A percentile compares a stretch with the other conserved stretches of the same genome.
Evolutionary conservation across 2,797 vertebrate species (phyloP).

Genomic region (Intellagama lesueurii): DNA sequence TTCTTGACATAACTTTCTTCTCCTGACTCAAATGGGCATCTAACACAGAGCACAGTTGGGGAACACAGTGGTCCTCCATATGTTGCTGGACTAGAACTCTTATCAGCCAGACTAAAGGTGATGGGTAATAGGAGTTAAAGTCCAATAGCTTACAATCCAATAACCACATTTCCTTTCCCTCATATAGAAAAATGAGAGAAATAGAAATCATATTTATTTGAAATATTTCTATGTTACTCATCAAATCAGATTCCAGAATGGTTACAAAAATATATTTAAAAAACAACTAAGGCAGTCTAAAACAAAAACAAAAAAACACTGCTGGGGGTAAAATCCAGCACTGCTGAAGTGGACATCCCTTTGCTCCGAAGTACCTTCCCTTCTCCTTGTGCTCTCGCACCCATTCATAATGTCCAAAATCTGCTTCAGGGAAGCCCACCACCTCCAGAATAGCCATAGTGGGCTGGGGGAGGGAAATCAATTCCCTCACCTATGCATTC

Average conservation of each 20-base stretch:
- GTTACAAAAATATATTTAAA: not conserved
- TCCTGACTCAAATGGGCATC: not conserved
- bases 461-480: not conserved
- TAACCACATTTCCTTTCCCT: not conserved
- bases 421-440: not conserved
- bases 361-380: not conserved
- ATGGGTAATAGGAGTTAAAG: not conserved
- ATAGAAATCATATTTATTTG: not conserved
- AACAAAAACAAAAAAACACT: not conserved
- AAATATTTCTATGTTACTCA: not conserved
- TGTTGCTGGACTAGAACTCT: not conserved
- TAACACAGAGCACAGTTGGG: too few relatives aligned
- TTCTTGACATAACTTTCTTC: not conserved
- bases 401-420: not conserved
- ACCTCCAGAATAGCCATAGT: not conserved
- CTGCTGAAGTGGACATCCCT: not conserved
- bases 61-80: not conserved
- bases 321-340: not conserved
- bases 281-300: not conserved
- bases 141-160: not conserved
- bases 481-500: not conserved
- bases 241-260: not conserved
- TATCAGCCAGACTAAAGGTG: too few relatives aligned
- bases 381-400: not conserved
- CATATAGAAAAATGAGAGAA: not conserved